These are phyloP conservation scores for Eilema depressum DNA, from an alignment of 2,888 invertebrate species.

Conservation along the genomic window DNA sequence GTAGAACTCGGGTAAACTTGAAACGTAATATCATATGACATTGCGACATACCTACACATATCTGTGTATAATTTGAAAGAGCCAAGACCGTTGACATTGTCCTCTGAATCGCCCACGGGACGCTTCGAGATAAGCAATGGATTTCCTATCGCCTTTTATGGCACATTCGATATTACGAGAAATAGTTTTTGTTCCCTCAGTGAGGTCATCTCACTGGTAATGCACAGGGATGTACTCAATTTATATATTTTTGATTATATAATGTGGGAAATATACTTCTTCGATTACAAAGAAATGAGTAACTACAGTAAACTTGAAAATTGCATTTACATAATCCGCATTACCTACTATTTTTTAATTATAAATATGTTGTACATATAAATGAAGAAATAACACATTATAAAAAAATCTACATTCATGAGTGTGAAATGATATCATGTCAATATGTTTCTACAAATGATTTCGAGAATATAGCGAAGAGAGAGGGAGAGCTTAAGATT, in stretches of 20 bases:
- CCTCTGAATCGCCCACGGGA: slow-evolving; percentile 53
- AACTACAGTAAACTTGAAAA: not conserved
- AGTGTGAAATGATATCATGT: no score
- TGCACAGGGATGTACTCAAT: slow-evolving; percentile 48
- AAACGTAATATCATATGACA: slow-evolving; percentile 25
- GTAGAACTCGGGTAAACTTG: not conserved
- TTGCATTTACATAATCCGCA: not conserved
- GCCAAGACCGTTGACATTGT: slow-evolving; percentile 58
- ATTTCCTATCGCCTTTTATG: slow-evolving; percentile 72
- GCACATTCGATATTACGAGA: slow-evolving; percentile 69
- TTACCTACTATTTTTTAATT: no score
- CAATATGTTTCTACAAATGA: no score
- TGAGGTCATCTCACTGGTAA: slow-evolving; percentile 54
- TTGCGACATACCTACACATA: slow-evolving; percentile 36
- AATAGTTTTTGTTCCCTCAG: slow-evolving; percentile 70
- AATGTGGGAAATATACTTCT: not conserved
- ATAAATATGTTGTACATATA: no score
- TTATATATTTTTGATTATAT: not conserved
- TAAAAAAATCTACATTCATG: no score
- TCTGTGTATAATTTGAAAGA: slow-evolving; percentile 45
- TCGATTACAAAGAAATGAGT: not conserved
- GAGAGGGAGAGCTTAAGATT: no score
- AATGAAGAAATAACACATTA: no score
- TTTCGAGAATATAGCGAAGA: no score
- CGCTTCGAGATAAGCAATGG: slow-evolving; percentile 66